These are phyloP conservation scores for Cynopterus brachyotis DNA, from an alignment of 2,113 vertebrate species.

Conservation along the genomic window DNA sequence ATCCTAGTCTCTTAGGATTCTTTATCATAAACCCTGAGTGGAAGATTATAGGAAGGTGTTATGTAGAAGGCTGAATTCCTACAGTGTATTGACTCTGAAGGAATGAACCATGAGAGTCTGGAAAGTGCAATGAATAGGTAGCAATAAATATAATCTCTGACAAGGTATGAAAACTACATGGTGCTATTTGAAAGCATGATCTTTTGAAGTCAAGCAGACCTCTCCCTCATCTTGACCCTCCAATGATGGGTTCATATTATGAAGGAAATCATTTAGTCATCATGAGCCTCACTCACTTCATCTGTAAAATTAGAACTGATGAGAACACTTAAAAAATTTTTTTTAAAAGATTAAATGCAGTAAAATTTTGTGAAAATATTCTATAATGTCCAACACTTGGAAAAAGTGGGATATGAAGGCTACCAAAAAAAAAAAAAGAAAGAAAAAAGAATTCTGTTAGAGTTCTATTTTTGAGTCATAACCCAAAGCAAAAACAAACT, in stretches of 20 bases:
- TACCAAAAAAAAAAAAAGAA: not conserved
- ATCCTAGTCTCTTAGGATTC: not conserved
- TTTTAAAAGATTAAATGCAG: not conserved
- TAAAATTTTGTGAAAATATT: not conserved
- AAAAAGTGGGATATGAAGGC: not conserved
- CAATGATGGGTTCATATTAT: accelerated
- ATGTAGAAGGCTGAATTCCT: not conserved
- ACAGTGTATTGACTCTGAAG: not conserved
- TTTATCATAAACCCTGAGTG: not conserved
- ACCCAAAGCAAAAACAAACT: not conserved
- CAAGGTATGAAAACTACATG: not conserved
- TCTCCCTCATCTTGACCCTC: not conserved
- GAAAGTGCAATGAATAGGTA: not conserved
- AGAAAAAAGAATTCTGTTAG: not conserved
- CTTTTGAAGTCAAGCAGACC: not conserved
- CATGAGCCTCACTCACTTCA: not conserved
- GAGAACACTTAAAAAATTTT: not conserved
- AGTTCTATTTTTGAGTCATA: not conserved
- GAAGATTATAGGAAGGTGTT: not conserved
- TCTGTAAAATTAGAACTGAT: not conserved
- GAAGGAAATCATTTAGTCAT: not conserved
- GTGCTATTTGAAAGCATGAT: not conserved
- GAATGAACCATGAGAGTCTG: not conserved
- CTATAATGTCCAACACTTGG: not conserved
- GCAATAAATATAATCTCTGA: not conserved